Evolutionary conservation across 2,888 invertebrate genomes (phyloP).

Genomic region (Drosophila eohydei): DNA sequence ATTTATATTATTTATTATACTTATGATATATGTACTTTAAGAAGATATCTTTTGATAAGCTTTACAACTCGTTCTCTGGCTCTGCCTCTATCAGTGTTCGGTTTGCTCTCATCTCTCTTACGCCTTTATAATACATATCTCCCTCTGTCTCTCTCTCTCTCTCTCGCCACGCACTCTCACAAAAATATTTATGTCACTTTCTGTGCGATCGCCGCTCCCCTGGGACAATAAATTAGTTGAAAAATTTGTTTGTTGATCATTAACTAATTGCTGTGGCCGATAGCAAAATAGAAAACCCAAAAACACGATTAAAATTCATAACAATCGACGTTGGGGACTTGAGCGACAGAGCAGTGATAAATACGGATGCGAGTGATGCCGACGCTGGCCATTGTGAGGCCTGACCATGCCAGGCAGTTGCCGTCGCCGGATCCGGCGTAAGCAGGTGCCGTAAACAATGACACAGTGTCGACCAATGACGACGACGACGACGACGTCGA

Average conservation of each 20-base stretch:
- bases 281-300: conserved; percentile 33
- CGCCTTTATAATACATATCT: too few relatives aligned
- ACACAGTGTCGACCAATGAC: conserved; percentile 12
- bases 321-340: conserved; percentile 25
- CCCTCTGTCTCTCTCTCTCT: background rate
- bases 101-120: too few relatives aligned
- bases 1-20: too few relatives aligned
- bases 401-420: background rate
- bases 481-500: conserved; percentile 8
- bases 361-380: conserved; percentile 3
- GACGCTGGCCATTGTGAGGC: background rate
- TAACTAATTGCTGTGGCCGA: conserved; percentile 41
- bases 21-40: too few relatives aligned
- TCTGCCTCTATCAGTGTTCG: too few relatives aligned
- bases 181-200: conserved; percentile 5
- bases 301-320: conserved; percentile 18
- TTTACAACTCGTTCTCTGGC: too few relatives aligned
- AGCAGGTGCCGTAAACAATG: conserved; percentile 47
- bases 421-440: conserved; percentile 12
- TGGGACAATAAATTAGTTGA: conserved; percentile 6
- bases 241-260: conserved; percentile 38
- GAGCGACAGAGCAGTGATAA: conserved; percentile 1
- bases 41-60: too few relatives aligned
- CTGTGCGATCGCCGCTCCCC: background rate
- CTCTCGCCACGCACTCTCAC: conserved; percentile 9